Evolutionary conservation across 2,113 vertebrate genomes (phyloP).

Genomic region (Megatriorchis doriae): DNA sequence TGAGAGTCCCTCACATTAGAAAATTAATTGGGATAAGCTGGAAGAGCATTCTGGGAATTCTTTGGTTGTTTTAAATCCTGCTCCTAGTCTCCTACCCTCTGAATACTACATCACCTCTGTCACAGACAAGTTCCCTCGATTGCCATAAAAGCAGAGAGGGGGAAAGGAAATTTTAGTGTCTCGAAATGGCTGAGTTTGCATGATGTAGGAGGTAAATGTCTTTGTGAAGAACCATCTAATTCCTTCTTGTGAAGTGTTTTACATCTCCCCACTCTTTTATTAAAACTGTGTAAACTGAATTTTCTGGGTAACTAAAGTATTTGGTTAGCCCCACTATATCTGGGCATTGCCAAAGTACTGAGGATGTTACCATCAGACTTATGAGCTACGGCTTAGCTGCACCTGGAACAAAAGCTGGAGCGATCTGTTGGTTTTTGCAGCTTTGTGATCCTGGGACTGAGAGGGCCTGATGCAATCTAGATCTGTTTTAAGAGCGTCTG

Average conservation of each 20-base stretch:
- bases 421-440: not conserved
- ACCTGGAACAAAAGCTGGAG: not conserved
- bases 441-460: not conserved
- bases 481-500: not conserved
- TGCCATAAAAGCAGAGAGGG: not conserved
- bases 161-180: not conserved
- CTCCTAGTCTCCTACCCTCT: not conserved
- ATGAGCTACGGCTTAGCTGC: not conserved
- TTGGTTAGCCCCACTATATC: not conserved
- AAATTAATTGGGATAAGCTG: not conserved
- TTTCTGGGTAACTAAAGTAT: not conserved
- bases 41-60: not conserved
- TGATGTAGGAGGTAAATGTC: not conserved
- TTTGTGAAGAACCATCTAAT: not conserved
- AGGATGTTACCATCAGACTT: not conserved
- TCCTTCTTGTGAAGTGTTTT: not conserved
- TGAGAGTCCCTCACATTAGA: not conserved
- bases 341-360: not conserved
- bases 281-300: not conserved
- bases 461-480: not conserved
- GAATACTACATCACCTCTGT: not conserved
- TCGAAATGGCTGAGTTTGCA: not conserved
- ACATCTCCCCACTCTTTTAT: not conserved
- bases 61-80: constrained; percentile 7
- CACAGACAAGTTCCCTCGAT: not conserved